A percentile compares a stretch with the other conserved stretches of the same genome.
Evolutionary conservation across 2,888 invertebrate species (phyloP).

Genomic region (Pristionchus fissidentatus): DNA sequence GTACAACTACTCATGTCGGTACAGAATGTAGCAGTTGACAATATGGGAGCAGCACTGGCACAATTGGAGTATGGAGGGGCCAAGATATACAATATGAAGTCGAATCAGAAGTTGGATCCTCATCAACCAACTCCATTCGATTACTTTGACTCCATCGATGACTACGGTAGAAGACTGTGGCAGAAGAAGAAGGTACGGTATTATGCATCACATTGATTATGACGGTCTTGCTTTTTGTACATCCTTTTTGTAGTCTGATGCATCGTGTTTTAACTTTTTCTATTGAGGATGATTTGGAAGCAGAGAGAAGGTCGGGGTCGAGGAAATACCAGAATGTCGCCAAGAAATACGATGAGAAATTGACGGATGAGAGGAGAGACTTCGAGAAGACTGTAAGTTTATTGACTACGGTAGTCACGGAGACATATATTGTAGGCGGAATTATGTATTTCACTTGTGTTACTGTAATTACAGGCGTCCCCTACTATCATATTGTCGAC

Average conservation of each 20-base stretch:
- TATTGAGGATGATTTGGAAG: neutral
- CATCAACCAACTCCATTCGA: neutral
- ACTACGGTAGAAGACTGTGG: neutral
- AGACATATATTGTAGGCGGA: neutral
- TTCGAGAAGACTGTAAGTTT: neutral
- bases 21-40: neutral
- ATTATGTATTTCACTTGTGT: neutral
- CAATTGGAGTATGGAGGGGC: neutral
- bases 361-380: neutral
- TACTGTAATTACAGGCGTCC: neutral
- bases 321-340: neutral
- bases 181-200: neutral
- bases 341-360: neutral
- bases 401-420: neutral
- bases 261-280: neutral
- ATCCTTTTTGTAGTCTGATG: neutral
- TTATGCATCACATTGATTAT: neutral
- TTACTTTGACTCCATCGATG: neutral
- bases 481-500: neutral
- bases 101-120: neutral
- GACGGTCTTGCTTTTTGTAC: neutral
- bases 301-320: neutral
- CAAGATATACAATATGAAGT: neutral
- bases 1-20: neutral
- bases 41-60: constrained; percentile 1